Evolutionary conservation across 2,888 invertebrate species (phyloP).

Genomic region (Zygogramma bicolorata): DNA sequence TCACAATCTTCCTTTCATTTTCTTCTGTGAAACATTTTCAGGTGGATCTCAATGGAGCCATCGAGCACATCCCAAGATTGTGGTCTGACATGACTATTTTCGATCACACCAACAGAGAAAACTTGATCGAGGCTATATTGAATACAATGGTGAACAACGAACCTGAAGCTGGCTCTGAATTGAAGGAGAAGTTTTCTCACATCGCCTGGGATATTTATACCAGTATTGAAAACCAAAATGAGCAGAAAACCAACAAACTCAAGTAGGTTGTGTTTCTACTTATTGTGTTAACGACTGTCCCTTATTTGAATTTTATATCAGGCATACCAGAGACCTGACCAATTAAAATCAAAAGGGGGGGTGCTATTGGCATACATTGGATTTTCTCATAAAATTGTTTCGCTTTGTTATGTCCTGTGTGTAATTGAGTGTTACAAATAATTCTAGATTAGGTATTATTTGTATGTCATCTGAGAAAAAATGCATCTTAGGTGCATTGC

Average conservation of each 20-base stretch:
- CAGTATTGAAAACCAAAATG: slow-evolving; percentile 67
- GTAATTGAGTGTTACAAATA: too few species aligned
- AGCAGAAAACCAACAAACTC: slow-evolving; percentile 58
- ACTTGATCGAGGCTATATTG: slow-evolving; percentile 72
- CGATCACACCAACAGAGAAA: slow-evolving; percentile 74
- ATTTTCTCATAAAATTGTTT: too few species aligned
- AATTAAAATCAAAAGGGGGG: too few species aligned
- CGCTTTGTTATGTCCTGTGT: too few species aligned
- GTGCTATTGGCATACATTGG: too few species aligned
- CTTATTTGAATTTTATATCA: too few species aligned
- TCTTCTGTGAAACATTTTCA: background rate
- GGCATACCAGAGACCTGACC: too few species aligned
- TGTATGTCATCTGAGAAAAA: too few species aligned
- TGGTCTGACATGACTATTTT: slow-evolving; percentile 87
- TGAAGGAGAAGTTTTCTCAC: slow-evolving; percentile 68
- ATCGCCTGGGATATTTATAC: slow-evolving; percentile 73
- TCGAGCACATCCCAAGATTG: slow-evolving; percentile 77
- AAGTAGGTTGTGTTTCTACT: slow-evolving; percentile 52
- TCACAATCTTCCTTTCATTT: background rate
- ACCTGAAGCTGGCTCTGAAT: slow-evolving; percentile 53
- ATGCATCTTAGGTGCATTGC: too few species aligned
- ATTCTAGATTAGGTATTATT: too few species aligned
- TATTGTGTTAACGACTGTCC: background rate
- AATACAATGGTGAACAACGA: slow-evolving; percentile 72
- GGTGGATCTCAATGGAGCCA: slow-evolving; percentile 76